Base-by-base conservation (phyloP, 2,797 vertebrate species). In the Sebastes glaucus region DNA sequence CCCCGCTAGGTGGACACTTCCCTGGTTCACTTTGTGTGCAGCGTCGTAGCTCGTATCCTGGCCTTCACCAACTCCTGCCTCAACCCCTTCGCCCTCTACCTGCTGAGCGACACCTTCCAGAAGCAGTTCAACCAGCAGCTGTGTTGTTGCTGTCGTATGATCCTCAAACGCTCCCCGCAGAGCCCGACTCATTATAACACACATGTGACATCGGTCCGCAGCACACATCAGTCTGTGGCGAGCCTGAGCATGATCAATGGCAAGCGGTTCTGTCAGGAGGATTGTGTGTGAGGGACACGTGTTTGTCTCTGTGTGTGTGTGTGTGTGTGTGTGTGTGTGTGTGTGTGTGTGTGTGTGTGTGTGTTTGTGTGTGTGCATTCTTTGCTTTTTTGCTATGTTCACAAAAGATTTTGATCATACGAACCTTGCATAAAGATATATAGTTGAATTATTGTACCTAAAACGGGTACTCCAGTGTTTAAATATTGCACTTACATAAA, bases 1-100 rank as follows among this genome's bases (percentile, higher is more conserved):
- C 52, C 32, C 22, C 30, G 0, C 0, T 91, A 98, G 93, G 97
- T 98, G 83, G 98, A 99, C 96, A 98, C 96, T 1, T 99, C 98
- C 2, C 78, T 97, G 90, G 91, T 93, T 71, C 98, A 99, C 84
- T 98, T 98, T 57, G 56, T 99, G 75, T 94, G 96, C 93, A 98
- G 97, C 20, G 90, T 99, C 68, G 94, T 94, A 0, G 98, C 98
- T 62, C 97, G 97, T 2, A 96, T 99, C 84, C 93, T 99, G 92
- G 97, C 98, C 1, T 99, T 99, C 91, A 96, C 97, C 82, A 99
- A 98, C 95, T 99, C 98, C 64, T 99, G 97, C 10, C 95, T 99
- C 73, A 99, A 99, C 90, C 98, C 98, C 0, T 98, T 99, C 28
- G 97, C 98, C 25, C 97, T 99, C 62, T 99, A 99, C 88, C 93